Evolutionary conservation across 2,888 invertebrate species (phyloP).

Genomic region (Apamea epomidion): DNA sequence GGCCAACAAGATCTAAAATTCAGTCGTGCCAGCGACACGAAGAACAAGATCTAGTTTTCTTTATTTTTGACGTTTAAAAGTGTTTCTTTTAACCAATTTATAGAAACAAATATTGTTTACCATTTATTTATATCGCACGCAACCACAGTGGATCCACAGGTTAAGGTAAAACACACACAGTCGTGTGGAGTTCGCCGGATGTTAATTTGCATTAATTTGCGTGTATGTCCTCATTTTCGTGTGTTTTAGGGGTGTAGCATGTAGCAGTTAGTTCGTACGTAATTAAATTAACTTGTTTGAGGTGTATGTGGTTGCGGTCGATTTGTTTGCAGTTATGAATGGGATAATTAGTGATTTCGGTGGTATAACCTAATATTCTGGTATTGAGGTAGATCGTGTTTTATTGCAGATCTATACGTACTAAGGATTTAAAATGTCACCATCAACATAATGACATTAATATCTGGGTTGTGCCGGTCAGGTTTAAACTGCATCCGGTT

Average conservation of each 20-base stretch:
- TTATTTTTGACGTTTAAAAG: too few species aligned
- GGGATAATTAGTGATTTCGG: background rate
- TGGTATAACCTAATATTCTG: too few species aligned
- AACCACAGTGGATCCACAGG: background rate
- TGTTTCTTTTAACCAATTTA: too few species aligned
- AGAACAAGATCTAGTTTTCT: too few species aligned
- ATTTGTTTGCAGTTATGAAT: background rate
- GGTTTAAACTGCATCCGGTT: too few species aligned
- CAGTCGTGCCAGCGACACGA: too few species aligned
- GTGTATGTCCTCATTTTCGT: slow-evolving; percentile 48
- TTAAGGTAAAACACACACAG: slow-evolving; percentile 18
- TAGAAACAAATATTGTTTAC: background rate
- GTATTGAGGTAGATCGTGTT: background rate
- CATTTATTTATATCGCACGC: background rate
- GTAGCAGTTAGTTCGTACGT: slow-evolving; percentile 8
- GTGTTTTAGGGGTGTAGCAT: slow-evolving; percentile 15
- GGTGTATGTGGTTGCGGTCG: background rate
- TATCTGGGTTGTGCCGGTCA: too few species aligned
- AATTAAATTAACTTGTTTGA: slow-evolving; percentile 10
- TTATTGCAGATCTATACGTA: background rate
- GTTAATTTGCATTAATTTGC: slow-evolving; percentile 58
- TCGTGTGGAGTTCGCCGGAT: slow-evolving; percentile 36
- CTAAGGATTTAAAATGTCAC: too few species aligned
- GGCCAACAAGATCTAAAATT: too few species aligned
- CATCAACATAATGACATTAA: too few species aligned